Conservation (phyloP, 92 coral and sea anemone genomes). For the Heteractis magnifica region DNA sequence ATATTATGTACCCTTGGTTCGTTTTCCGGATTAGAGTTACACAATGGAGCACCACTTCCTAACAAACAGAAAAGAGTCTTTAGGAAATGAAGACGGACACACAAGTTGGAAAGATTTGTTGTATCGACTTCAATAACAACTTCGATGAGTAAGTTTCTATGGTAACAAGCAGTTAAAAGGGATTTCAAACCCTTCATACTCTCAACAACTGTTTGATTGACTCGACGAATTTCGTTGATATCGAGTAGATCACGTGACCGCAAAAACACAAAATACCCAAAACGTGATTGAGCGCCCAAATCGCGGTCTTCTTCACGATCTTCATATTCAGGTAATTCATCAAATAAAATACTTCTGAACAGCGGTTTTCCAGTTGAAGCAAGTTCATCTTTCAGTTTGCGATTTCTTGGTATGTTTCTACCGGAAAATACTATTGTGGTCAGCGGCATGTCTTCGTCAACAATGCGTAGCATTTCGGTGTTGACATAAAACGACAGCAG, state of each 20-base stretch:
- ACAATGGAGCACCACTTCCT: too few species aligned
- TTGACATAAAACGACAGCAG: background rate
- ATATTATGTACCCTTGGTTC: too few species aligned
- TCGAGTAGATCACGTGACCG: background rate
- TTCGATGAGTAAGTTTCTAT: background rate
- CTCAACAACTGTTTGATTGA: background rate
- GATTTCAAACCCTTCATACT: background rate
- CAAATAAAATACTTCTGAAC: slow-evolving; percentile 1
- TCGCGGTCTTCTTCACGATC: background rate
- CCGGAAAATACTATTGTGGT: slow-evolving; percentile 3
- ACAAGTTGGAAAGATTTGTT: background rate
- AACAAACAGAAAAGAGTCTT: too few species aligned
- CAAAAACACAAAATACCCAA: background rate
- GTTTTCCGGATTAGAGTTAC: too few species aligned
- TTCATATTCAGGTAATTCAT: too few species aligned
- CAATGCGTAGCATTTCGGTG: background rate
- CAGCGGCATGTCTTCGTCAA: background rate
- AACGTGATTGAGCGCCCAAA: background rate
- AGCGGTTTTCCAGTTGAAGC: slow-evolving; percentile 1
- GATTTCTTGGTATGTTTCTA: background rate
- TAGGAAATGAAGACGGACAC: background rate
- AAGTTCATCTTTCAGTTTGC: background rate
- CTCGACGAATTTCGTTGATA: background rate
- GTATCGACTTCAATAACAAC: background rate
- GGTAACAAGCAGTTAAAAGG: background rate